Evolutionary conservation across 2,113 vertebrate genomes (phyloP), one percentile per base, ranked within the genome.

Genomic region (Apodemus speciosus): DNA sequence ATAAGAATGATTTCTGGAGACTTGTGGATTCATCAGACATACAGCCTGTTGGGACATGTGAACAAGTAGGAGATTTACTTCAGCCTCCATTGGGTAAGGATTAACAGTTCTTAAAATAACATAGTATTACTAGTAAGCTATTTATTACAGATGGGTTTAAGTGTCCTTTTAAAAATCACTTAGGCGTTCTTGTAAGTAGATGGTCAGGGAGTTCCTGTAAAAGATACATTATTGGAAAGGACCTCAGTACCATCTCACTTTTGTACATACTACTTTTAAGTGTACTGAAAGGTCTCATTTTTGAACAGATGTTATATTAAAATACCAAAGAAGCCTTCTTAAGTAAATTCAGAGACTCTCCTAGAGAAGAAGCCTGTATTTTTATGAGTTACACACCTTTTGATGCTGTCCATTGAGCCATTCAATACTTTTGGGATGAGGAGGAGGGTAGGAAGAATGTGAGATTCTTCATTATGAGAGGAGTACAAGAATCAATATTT

Each of bases 1-100:
- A 99, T 98, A 99, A 98, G 98, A 99, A 99, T 88, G 99, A 99
- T 97, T 99, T 99, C 97, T 99, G 99, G 99, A 98, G 99, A 43
- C 98, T 99, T 86, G 99, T 99, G 9, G 99, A 99, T 98, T 99
- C 99, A n/a, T 98, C 98, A 0, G 99, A 99, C 72, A 99, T 99
- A 96, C 99, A 99, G 95, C 99, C 99, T 27, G 98, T 99, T 0
- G 99, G 99, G 75, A 99, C 99, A 56, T 99, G 99, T 75, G 99
- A 99, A 98, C 99, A 99, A 98, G 98, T 98, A 43, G 99, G 99
- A 87, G 99, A 99, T 85, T 99, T 99, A 99, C 98, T 99, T 95
- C 99, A 99, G 96, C 99, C 99, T 23, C 99, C 99, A 0, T 98
- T 99, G 80, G 99, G 99, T 99, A 97, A 97, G 98, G 79, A 95